Base-by-base conservation (phyloP, 2,113 vertebrate species). In the Caretta caretta region DNA sequence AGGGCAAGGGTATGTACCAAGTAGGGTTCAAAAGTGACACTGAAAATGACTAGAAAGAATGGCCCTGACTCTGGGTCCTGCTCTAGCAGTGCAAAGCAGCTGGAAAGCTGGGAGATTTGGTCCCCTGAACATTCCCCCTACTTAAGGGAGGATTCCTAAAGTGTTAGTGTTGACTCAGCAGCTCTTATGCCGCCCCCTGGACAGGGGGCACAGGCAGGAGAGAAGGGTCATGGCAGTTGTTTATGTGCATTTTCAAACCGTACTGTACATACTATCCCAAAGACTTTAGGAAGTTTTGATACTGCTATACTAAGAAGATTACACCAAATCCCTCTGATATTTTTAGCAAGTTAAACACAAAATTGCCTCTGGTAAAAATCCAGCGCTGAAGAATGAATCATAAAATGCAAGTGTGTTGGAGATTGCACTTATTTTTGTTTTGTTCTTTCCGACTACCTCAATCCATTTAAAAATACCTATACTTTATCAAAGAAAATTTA, bases 271-370 rank as follows among this genome's bases (percentile, higher is more conserved):
- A 88, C 79, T 29, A 75, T 49, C 53, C 19, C 84, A 81, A 90
- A 72, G 50, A 59, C 69, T 87, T 86, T 38, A 3, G 8, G 54
- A 92, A 95, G 90, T 93, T 89, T 93, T 91, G 81, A 87, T n/a
- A 53, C 11, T 87, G 75, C 88, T 97, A 81, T 95, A 91, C 84
- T 87, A 93, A 84, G 90, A 4, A 31, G 59, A 96, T 93, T 86
- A 95, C 89, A 95, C 82, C 80, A 90, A 94, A 95, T 87, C 84
- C 51, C 82, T 94, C 1, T 2, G 84, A 89, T 87, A 94, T 83
- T 95, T 97, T 94, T 13, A 93, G 88, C 69, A 92, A 72, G 88
- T 38, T 94, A 96, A 95, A 93, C 20, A 89, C 49, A 90, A 83
- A 91, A 93, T 53, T 86, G 90, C 90, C 56, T 90, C 75, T 38